Conservation (phyloP, 2,113 vertebrate genomes). For the Crotalus viridis region DNA sequence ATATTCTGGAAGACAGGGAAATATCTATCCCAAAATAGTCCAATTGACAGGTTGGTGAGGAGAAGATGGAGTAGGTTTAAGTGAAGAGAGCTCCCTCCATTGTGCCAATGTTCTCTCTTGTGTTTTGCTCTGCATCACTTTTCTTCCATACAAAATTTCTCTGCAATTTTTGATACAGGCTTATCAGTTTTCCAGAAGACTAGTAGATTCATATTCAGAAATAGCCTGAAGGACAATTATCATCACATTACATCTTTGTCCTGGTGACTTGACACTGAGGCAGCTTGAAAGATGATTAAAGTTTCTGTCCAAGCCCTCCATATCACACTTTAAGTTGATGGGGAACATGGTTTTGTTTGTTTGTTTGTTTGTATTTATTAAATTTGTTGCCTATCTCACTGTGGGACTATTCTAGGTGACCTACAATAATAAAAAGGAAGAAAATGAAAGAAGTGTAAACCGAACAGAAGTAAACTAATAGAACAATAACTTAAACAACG, state of each 20-base stretch:
- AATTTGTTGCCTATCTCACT: neutral
- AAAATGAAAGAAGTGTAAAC: too few species aligned
- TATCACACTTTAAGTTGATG: neutral
- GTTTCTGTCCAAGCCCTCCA: neutral
- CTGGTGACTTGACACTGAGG: neutral
- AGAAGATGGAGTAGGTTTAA: neutral
- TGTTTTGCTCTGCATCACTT: neutral
- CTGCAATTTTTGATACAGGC: neutral
- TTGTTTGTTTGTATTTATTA: neutral
- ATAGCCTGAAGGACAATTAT: neutral
- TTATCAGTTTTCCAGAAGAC: neutral
- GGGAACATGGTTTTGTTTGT: too few species aligned
- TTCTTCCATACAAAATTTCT: neutral
- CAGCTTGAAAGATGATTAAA: neutral
- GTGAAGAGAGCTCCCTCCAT: neutral
- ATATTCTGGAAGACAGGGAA: neutral
- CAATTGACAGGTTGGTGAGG: neutral
- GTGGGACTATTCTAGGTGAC: neutral
- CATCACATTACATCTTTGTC: neutral
- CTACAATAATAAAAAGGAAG: too few species aligned
- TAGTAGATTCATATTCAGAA: neutral
- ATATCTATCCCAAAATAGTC: neutral
- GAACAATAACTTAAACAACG: too few species aligned
- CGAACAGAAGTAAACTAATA: too few species aligned
- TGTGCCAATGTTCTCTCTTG: neutral